Conservation (phyloP, 2,888 invertebrate genomes). For the Anarsia innoxiella region DNA sequence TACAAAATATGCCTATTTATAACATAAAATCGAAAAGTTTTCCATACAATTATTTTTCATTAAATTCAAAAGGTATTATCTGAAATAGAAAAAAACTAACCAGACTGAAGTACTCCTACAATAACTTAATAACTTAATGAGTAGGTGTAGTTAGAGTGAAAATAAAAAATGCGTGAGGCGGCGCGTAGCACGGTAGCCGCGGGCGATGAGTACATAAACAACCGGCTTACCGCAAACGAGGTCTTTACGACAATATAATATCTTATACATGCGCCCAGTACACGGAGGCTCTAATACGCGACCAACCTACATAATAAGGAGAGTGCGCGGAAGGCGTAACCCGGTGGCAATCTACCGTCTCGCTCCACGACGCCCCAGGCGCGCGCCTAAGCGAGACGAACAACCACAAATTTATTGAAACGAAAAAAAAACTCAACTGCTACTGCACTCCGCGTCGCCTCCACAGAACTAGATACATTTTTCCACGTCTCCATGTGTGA, state of each 20-base stretch:
- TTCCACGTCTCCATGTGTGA: conserved; percentile 61
- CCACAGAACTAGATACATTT: conserved; percentile 75
- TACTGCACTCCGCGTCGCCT: conserved; percentile 73
- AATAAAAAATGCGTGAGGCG: conserved; percentile 29
- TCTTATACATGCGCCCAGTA: conserved; percentile 65
- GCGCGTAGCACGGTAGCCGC: conserved; percentile 62
- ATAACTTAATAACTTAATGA: not conserved
- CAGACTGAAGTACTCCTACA: too few species aligned
- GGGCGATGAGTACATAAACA: conserved; percentile 51
- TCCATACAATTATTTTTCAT: too few species aligned
- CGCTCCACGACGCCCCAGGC: conserved; percentile 63
- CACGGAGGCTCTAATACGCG: conserved; percentile 66
- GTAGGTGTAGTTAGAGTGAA: not conserved
- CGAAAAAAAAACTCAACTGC: conserved; percentile 63
- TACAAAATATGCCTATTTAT: too few species aligned
- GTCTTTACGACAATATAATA: conserved; percentile 67
- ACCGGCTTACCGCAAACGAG: conserved; percentile 57
- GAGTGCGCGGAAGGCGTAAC: conserved; percentile 74
- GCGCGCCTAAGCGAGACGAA: conserved; percentile 69
- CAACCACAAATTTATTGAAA: conserved; percentile 74
- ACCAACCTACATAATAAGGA: conserved; percentile 71
- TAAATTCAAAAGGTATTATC: too few species aligned
- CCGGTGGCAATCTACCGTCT: conserved; percentile 65
- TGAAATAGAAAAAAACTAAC: too few species aligned
- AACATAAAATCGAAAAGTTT: too few species aligned